Conservation (phyloP, 2,888 invertebrate species). For the Metallyticus violacea region DNA sequence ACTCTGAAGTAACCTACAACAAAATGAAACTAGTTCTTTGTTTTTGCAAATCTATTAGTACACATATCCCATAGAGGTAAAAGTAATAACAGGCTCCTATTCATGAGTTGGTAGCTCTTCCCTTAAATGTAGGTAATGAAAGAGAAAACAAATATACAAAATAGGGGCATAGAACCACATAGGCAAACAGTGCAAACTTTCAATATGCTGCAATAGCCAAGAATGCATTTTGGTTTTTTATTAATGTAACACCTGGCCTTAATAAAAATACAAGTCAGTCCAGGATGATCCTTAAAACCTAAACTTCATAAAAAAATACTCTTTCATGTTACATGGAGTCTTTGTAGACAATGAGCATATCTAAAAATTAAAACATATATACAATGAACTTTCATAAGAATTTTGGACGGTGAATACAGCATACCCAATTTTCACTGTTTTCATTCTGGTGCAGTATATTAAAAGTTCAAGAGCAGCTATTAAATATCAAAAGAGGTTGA, state of each 20-base stretch:
- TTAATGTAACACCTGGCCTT: neutral
- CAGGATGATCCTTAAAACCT: neutral
- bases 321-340: neutral
- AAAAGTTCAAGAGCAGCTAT: neutral
- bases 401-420: neutral
- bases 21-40: neutral
- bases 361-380: neutral
- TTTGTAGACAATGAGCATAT: neutral
- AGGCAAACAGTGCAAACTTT: neutral
- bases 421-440: neutral
- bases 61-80: neutral
- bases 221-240: neutral
- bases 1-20: neutral
- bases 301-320: neutral
- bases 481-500: too few species aligned
- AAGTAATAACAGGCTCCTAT: neutral
- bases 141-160: neutral
- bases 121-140: neutral
- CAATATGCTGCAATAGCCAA: neutral
- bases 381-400: neutral
- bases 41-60: neutral
- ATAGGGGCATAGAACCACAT: neutral
- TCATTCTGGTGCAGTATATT: neutral
- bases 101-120: neutral
- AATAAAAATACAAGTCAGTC: neutral